These are phyloP conservation scores for Malurus alboscapulatus DNA, from an alignment of 2,113 vertebrate species.

Conservation along the genomic window DNA sequence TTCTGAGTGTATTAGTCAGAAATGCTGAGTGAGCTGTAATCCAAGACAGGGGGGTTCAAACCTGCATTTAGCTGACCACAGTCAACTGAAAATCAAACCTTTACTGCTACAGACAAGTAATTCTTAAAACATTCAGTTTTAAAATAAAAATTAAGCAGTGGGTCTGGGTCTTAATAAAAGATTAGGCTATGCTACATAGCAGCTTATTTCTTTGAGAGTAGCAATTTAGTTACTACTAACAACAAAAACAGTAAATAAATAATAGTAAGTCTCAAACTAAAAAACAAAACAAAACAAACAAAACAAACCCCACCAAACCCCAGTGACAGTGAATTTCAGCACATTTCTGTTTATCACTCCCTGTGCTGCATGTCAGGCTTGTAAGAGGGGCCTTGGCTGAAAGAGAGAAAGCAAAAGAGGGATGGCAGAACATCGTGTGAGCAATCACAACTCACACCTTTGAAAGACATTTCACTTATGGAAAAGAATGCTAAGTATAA, in stretches of 20 bases:
- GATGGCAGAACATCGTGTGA: rapidly evolving
- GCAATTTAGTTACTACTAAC: neutral
- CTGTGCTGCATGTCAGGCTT: neutral
- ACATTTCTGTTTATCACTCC: neutral
- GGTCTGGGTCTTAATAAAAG: neutral
- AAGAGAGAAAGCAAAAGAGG: neutral
- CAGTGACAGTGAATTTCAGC: neutral
- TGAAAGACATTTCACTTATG: neutral
- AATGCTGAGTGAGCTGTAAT: neutral
- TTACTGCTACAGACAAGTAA: neutral
- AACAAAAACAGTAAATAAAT: neutral
- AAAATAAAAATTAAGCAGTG: neutral
- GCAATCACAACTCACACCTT: rapidly evolving
- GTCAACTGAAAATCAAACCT: neutral
- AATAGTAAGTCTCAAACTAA: neutral
- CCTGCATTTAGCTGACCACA: neutral
- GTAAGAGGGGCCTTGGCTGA: neutral
- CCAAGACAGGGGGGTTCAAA: neutral
- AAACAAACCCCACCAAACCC: neutral
- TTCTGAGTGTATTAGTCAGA: neutral
- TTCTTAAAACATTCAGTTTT: neutral
- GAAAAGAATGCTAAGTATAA: neutral
- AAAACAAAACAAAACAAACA: neutral
- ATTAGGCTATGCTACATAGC: neutral
- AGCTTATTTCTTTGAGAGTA: neutral